A percentile compares a stretch with the other conserved stretches of the same genome.
Evolutionary conservation across 2,113 vertebrate species (phyloP).

Genomic region (Phylloscopus whistleri): DNA sequence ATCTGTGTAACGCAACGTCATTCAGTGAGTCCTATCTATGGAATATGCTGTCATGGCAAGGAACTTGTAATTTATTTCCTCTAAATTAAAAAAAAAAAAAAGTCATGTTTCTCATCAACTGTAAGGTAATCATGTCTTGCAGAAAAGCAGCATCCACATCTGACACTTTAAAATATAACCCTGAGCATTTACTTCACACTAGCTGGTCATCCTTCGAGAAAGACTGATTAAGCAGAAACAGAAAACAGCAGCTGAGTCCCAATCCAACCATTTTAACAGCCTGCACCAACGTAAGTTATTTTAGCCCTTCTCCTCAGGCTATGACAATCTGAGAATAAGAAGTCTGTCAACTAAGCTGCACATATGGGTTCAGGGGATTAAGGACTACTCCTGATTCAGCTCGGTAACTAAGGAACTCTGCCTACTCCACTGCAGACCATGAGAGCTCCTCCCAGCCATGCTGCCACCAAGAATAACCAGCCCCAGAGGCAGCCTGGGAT

Average conservation of each 20-base stretch:
- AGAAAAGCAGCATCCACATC: background rate
- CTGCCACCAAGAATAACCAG: background rate
- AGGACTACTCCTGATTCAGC: background rate
- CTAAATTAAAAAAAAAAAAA: background rate
- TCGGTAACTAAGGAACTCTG: background rate
- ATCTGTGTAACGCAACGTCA: background rate
- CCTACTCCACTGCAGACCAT: background rate
- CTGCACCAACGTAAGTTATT: background rate
- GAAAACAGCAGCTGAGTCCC: background rate
- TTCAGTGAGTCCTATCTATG: background rate
- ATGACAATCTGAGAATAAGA: background rate
- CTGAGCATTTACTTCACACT: background rate
- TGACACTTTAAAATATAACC: background rate
- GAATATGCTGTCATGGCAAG: background rate
- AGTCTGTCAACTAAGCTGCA: background rate
- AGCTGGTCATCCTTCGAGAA: background rate
- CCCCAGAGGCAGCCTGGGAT: rapidly evolving
- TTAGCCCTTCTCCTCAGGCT: background rate
- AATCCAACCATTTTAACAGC: background rate
- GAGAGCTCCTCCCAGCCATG: rapidly evolving
- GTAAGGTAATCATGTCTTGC: background rate
- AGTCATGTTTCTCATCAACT: background rate
- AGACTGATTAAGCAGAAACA: background rate
- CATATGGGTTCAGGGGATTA: background rate
- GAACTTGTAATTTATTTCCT: background rate